Evolutionary conservation across 1,140 invertebrate genomes (phyloP).

Genomic region (Bradysia coprophila): DNA sequence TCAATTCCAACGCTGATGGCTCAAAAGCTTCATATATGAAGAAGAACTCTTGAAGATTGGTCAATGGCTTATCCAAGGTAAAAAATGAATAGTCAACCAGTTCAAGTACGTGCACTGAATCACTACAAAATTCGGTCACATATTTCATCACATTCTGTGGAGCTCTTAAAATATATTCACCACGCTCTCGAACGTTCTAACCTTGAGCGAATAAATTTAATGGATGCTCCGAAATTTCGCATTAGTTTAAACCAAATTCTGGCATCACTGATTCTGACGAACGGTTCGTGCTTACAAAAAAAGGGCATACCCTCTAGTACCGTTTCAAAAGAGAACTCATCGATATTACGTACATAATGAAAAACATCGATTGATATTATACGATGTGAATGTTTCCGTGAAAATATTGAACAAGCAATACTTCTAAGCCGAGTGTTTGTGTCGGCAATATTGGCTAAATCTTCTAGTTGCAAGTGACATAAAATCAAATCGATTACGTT

Average conservation of each 20-base stretch:
- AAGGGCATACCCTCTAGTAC: no score
- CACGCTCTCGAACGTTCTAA: neutral
- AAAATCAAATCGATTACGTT: neutral
- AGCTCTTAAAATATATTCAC: neutral
- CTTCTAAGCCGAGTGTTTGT: neutral
- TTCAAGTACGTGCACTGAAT: neutral
- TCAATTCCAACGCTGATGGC: neutral
- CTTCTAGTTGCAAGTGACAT: neutral
- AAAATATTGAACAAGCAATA: neutral
- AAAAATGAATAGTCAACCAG: neutral
- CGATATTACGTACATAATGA: neutral
- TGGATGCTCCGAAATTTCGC: neutral
- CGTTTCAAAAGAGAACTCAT: neutral
- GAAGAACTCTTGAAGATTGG: neutral
- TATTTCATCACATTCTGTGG: neutral
- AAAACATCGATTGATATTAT: neutral
- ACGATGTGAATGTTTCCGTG: neutral
- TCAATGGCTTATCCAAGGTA: neutral
- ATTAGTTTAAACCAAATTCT: neutral
- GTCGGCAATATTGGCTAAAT: neutral
- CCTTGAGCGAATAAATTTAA: neutral
- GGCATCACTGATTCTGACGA: neutral
- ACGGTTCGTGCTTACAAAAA: neutral
- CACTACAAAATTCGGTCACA: neutral
- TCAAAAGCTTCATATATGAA: neutral